Base-by-base conservation (phyloP, 64 coral and sea anemone species). In the Cladopsammia gracilis region DNA sequence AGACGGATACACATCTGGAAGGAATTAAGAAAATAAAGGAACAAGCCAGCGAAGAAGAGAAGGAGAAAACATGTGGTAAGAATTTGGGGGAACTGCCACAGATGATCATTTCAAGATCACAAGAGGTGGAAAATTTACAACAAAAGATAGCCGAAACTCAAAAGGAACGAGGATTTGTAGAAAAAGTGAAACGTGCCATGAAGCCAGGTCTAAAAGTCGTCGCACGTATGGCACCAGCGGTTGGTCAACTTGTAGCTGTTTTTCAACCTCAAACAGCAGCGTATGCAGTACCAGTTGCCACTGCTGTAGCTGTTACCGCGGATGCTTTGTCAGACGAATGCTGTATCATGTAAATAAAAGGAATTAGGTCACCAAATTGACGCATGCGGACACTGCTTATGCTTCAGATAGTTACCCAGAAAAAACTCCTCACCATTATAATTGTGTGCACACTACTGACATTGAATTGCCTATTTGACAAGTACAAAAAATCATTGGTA, bases 71-170 rank as follows among this genome's bases (percentile, higher is more conserved):
- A 56, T 15, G 24, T 25, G 54, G 5, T 25, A 6, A 57, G 6
- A 43, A 60, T 16, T 10, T 10, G n/a, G 77, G 19, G 53, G 77
- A 80, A 45, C 5, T 80, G 77, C 77, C 77, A 61, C 24, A 80
- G 14, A n/a, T 61, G 77, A 80, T 80, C 6, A 61, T 12, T 43
- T 14, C n/a, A 9, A 80, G 77, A 61, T 11, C n/a, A 43, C 9
- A 80, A 61, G 56, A 14, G 23, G 77, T 80, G 2, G 26, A 3
- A n/a, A 18, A 25, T 80, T 5, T 80, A 45, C 54, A 60, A 16
- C 23, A 80, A 24, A 54, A 42, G 14, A 80, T 80, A 25, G 25
- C 54, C 25, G 53, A 80, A 2, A 80, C 54, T 6, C 53, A 80
- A 3, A 11, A 80, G 53, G 53, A 80, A 16, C 54, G 14, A 61